These are phyloP conservation scores for Tridacna gigas DNA, from an alignment of 2,888 invertebrate genomes.

Conservation along the genomic window DNA sequence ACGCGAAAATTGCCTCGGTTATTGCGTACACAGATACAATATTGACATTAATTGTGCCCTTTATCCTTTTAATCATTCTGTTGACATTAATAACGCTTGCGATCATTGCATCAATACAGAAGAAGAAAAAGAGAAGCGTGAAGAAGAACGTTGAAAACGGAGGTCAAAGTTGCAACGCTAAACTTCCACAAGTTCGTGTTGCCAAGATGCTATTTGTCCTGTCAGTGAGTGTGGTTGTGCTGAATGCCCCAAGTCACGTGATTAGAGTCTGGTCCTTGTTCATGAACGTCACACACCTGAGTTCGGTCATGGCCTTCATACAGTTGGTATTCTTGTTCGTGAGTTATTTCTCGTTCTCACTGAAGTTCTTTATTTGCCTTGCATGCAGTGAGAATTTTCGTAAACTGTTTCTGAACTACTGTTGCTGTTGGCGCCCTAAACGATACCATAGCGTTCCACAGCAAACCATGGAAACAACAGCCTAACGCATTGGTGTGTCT, in stretches of 20 bases:
- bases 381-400: conserved; percentile 69
- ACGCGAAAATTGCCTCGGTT: conserved; percentile 29
- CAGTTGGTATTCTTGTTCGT: conserved; percentile 66
- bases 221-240: conserved; percentile 62
- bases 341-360: conserved; percentile 66
- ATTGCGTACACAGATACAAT: conserved; percentile 66
- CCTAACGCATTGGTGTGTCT: conserved; percentile 8
- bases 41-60: conserved; percentile 64
- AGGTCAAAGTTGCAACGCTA: conserved; percentile 29
- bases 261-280: conserved; percentile 61
- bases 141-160: conserved; percentile 46
- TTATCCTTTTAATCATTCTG: conserved; percentile 60
- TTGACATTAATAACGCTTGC: conserved; percentile 64
- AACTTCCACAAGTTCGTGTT: conserved; percentile 69
- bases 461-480: conserved; percentile 47
- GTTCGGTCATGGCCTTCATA: conserved; percentile 42
- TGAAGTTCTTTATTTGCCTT: conserved; percentile 68
- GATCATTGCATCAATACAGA: conserved; percentile 61
- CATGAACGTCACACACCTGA: conserved; percentile 28
- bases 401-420: conserved; percentile 54
- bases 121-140: conserved; percentile 59
- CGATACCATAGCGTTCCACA: conserved; percentile 44
- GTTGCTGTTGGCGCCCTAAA: conserved; percentile 21
- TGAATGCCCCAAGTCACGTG: conserved; percentile 71
- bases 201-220: conserved; percentile 70